Evolutionary conservation across 2,888 invertebrate genomes (phyloP), one percentile per base, ranked within the genome.

Genomic region (Ornithoptera alexandrae): DNA sequence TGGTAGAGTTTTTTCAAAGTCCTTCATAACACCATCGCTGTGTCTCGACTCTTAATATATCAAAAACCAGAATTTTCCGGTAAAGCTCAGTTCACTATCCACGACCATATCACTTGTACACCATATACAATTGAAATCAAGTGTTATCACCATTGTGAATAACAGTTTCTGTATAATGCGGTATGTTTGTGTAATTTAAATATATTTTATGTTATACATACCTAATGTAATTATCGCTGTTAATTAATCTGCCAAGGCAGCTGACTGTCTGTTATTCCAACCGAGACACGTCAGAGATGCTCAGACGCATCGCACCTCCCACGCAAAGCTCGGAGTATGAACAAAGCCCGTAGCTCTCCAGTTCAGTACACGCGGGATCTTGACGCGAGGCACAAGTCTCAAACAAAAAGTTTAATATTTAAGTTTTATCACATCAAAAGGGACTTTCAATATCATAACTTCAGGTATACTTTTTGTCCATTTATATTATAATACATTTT

Each of bases 311-410:
- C 75, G 69, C 77, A 75, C 75, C 83, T 30, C 91, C 90, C 86
- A 90, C 92, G 86, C 90, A 80, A 84, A 85, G 84, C 83, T 85
- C 79, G 69, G 74, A 75, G 77, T 12, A 79, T 76, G 86, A 82
- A 86, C 86, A 89, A 87, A 88, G 87, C 85, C 78, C 79, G 79
- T 76, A 80, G 83, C 83, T 74, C 75, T 72, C 72, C 70, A 77
- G 74, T 76, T 87, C 91, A 92, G 92, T 92, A 78, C 82, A 83
- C 81, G 80, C 83, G 85, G 81, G 84, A 89, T 82, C 89, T 87
- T 85, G 80, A 79, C 72, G 77, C 79, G 78, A 82, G 79, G 82
- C 85, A 85, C 89, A 86, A 74, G 85, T 87, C 81, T 74, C 24
- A 62, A 56, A 59, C 18, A 67, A 15, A 65, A 18, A 59, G 61